Evolutionary conservation across 2,113 vertebrate species (phyloP).

Genomic region (Pachypanchax playfairii): DNA sequence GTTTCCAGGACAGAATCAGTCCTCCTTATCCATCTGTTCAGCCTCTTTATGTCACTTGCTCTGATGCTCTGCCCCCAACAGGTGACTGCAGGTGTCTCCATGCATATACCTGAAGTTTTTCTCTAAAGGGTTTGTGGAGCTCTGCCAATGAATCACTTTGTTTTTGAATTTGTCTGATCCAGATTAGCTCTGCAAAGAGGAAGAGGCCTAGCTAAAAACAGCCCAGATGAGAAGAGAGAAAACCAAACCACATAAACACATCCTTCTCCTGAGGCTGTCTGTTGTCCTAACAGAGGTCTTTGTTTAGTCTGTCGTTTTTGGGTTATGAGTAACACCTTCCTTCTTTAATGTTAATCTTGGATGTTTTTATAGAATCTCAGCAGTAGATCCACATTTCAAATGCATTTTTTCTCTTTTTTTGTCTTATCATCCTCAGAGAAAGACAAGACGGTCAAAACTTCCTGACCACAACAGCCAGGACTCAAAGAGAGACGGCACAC

Average conservation of each 20-base stretch:
- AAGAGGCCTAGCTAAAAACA: conserved; percentile 63
- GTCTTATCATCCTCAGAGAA: conserved; percentile 75
- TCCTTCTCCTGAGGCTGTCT: conserved; percentile 38
- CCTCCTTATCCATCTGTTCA: no score
- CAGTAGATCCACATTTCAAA: conserved; percentile 15
- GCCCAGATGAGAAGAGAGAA: conserved; percentile 23
- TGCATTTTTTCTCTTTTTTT: background rate
- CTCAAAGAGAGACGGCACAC: conserved; percentile 74
- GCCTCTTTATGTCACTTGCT: no score
- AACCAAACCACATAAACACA: conserved; percentile 48
- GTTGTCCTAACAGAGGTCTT: conserved; percentile 42
- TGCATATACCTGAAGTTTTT: conserved; percentile 9
- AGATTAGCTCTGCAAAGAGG: conserved; percentile 53
- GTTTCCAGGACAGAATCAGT: no score
- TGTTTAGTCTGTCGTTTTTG: conserved; percentile 38
- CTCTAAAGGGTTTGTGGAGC: no score
- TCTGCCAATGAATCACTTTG: no score
- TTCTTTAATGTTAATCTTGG: conserved; percentile 11
- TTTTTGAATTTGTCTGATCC: conserved; percentile 24
- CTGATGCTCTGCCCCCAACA: no score
- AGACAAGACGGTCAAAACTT: conserved; percentile 84
- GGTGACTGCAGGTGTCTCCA: no score
- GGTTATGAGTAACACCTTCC: conserved; percentile 29
- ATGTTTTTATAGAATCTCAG: conserved; percentile 17
- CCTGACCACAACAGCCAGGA: conserved; percentile 89